Evolutionary conservation across 2,113 vertebrate genomes (phyloP).

Genomic region (Herpailurus yagouaroundi): DNA sequence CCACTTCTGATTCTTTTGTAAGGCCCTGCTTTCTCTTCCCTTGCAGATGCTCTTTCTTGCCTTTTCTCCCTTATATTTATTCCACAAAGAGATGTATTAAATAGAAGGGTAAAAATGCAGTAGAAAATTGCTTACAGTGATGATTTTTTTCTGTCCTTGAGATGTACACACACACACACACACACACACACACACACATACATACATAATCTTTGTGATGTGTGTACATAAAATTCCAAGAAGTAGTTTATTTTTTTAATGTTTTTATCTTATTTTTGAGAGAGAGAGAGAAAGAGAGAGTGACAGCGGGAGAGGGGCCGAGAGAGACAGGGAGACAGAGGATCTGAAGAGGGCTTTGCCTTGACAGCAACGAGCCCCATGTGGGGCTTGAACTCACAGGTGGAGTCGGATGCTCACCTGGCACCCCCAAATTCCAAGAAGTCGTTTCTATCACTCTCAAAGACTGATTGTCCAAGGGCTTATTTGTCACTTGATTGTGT

Average conservation of each 20-base stretch:
- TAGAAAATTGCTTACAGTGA: neutral
- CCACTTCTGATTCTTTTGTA: conserved; percentile 65
- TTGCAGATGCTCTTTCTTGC: neutral
- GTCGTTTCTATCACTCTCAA: neutral
- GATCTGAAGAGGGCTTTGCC: too few relatives aligned
- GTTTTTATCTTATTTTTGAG: too few relatives aligned
- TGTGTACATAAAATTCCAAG: neutral
- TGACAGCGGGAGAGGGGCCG: too few relatives aligned
- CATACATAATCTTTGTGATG: neutral
- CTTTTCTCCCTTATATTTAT: neutral
- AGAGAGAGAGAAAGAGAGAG: too few relatives aligned
- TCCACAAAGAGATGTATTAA: neutral
- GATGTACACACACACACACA: neutral
- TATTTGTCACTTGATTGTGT: neutral
- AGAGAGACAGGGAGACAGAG: too few relatives aligned
- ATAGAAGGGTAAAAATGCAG: neutral
- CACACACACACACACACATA: neutral
- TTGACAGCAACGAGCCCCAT: too few relatives aligned
- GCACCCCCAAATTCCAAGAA: neutral
- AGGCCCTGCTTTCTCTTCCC: conserved; percentile 56
- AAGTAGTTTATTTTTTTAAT: neutral
- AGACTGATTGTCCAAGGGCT: neutral
- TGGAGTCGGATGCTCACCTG: too few relatives aligned
- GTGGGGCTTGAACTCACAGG: too few relatives aligned
- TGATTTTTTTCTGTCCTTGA: neutral